Conservation (phyloP, 2,113 vertebrate species). For the Sinocyclocheilus maitianheensis region DNA sequence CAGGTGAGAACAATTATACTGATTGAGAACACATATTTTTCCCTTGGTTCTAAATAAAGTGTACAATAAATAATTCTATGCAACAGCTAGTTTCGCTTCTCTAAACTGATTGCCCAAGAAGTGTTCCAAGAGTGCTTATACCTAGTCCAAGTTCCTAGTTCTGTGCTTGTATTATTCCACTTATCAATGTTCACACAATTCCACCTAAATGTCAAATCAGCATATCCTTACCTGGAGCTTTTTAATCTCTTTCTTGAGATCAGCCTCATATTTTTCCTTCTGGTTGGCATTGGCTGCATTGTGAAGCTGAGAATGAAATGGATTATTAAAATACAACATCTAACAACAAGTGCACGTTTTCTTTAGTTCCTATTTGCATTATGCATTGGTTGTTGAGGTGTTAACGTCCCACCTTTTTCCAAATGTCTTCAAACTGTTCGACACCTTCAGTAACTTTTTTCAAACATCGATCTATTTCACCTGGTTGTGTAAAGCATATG, state of each 20-base stretch:
- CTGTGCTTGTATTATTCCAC: neutral
- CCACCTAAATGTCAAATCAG: neutral
- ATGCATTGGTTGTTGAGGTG: neutral
- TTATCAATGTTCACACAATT: neutral
- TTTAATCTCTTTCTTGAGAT: conserved; percentile 97
- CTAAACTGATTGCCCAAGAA: neutral
- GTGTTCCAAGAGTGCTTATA: neutral
- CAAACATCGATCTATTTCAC: conserved; percentile 95
- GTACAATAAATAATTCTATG: neutral
- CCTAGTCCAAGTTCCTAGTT: neutral
- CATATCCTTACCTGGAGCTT: conserved; percentile 84
- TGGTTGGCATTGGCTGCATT: conserved; percentile 95
- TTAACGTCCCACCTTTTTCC: conserved; percentile 85
- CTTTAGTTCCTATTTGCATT: neutral
- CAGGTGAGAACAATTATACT: conserved; percentile 7
- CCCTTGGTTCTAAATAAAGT: neutral
- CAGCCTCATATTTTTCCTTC: conserved; percentile 95
- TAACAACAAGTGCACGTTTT: neutral
- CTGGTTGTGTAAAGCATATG: conserved; percentile 62
- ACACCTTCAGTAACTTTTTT: conserved; percentile 96
- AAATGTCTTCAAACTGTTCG: conserved; percentile 95
- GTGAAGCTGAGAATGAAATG: conserved; percentile 78
- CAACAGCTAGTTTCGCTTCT: neutral
- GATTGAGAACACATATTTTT: neutral
- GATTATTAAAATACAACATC: neutral